Conservation (phyloP, 2,113 vertebrate genomes). For the Pangasianodon gigas region DNA sequence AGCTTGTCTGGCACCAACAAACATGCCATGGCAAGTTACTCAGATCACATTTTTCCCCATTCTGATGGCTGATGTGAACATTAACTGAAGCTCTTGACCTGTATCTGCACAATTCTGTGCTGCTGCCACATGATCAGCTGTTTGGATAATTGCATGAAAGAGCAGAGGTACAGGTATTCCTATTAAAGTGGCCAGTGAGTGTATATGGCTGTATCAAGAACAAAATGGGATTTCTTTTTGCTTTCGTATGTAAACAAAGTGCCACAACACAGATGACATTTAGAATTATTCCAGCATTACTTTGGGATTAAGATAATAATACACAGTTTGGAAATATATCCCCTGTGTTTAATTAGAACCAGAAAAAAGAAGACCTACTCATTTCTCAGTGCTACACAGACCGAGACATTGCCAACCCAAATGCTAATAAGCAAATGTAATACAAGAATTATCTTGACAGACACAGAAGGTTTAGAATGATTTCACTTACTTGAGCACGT, state of each 20-base stretch:
- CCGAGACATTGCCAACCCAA: neutral
- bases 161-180: neutral
- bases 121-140: too few species aligned
- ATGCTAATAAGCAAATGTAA: neutral
- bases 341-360: constrained; percentile 7
- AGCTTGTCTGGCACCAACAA: too few species aligned
- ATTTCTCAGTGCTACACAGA: neutral
- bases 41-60: too few species aligned
- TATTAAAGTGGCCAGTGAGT: neutral
- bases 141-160: neutral
- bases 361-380: neutral
- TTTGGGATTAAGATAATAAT: constrained; percentile 3
- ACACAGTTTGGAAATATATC: neutral
- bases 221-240: neutral
- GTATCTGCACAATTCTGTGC: too few species aligned
- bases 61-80: too few species aligned
- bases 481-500: constrained; percentile 89
- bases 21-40: too few species aligned
- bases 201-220: neutral
- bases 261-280: neutral
- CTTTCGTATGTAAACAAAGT: constrained; percentile 5
- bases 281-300: neutral
- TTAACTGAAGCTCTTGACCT: too few species aligned
- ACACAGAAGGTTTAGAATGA: neutral
- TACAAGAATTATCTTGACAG: neutral